Evolutionary conservation across 2,797 vertebrate genomes (phyloP), one percentile per base, ranked within the genome.

Genomic region (Intellagama lesueurii): DNA sequence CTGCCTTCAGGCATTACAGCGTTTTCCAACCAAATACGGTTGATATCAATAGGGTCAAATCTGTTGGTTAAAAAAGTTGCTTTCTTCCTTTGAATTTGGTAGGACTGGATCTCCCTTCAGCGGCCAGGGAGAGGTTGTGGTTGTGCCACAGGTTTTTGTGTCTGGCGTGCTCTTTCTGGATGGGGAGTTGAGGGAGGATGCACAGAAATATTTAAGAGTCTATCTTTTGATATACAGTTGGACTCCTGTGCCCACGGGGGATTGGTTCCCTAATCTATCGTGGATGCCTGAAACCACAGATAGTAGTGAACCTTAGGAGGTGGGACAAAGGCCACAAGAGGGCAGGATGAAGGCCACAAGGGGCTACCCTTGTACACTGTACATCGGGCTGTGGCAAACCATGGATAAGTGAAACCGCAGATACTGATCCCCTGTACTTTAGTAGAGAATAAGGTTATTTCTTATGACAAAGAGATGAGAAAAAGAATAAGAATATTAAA

Each of bases 401-500:
- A 56, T 14, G 14, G 52, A 56, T 56, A 56, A 56, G 14, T 56
- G 52, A 56, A 56, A 56, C 7, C 9, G 52, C 2, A 14, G 52
- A 9, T 56, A 56, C 52, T 2, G 0, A 56, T 56, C 52, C 40
- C 40, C 40, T 40, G 40, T 1, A 40, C 3, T 40, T 40, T 40
- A 40, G 40, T 40, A 40, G 3, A 40, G 40, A 40, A 40, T 40
- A 40, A 40, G 30, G 47, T 70, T 70, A 28, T 5, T 32, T 24
- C 22, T 35, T 84, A 35, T 70, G 47, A 82, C 14, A 83, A 72
- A 47, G 70, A 14, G 28, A 83, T 47, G 22, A 72, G 69, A 70
- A 47, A 83, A 83, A 72, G 52, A 84, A 56, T 32, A n/a, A 84
- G 19, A 84, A 35, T 52, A 52, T 24, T 84, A 52, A 84, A 70